phyloP scores from a whole-genome alignment of 2,797 vertebrate species.

The Acanthurus lineatus region DNA sequence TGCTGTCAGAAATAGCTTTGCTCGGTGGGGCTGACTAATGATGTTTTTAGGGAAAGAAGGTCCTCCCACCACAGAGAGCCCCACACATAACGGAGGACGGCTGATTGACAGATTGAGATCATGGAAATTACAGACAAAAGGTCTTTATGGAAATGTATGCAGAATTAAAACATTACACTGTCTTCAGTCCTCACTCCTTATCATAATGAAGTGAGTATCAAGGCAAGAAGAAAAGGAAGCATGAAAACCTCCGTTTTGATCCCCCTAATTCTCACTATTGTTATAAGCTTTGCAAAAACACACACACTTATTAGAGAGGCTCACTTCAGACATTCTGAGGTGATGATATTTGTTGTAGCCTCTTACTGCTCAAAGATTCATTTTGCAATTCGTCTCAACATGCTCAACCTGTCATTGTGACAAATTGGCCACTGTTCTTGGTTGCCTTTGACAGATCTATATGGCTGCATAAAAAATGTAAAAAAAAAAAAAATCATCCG shows the following conservation, averaged over 20 bases:
- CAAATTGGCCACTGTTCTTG: constrained; percentile 24
- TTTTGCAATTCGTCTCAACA: constrained; percentile 41
- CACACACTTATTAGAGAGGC: constrained; percentile 6
- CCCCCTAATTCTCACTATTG: neutral
- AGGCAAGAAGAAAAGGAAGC: neutral
- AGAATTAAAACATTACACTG: constrained; percentile 51
- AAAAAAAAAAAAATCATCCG: neutral
- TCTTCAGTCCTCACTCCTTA: constrained; percentile 19
- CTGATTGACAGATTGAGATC: constrained; percentile 81
- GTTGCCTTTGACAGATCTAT: constrained; percentile 25
- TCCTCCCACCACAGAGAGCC: constrained; percentile 63
- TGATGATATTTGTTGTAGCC: constrained; percentile 2
- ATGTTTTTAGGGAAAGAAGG: constrained; percentile 61
- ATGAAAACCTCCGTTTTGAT: neutral
- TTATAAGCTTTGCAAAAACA: neutral
- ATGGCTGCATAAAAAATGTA: constrained; percentile 1
- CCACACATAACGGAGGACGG: constrained; percentile 23
- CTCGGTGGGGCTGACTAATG: constrained; percentile 54
- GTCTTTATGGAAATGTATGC: constrained; percentile 68
- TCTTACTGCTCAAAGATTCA: constrained; percentile 35
- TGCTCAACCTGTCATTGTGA: constrained; percentile 13
- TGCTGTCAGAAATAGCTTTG: constrained; percentile 53
- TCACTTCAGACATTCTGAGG: constrained; percentile 7
- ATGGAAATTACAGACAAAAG: constrained; percentile 69
- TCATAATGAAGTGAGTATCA: constrained; percentile 20